Evolutionary conservation across 64 coral and sea anemone genomes (phyloP), one percentile per base, ranked within the genome.

Genomic region (Pocillopora verrucosa): DNA sequence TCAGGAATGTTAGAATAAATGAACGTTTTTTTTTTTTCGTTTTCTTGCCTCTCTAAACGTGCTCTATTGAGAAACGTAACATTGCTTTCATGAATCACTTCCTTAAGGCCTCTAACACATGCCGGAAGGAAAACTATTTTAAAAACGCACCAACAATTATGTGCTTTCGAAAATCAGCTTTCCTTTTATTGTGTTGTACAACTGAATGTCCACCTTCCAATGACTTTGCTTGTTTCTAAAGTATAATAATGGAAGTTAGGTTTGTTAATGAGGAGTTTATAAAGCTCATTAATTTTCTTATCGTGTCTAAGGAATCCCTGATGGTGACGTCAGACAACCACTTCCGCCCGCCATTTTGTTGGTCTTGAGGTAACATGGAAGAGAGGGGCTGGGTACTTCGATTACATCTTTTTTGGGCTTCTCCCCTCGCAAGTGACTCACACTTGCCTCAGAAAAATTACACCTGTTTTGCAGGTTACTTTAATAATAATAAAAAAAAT

Each of bases 261-360:
- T 14, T 26, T 36, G 24, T 51, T 12, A 67, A 67, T 12, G 34
- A 67, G 61, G 61, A 13, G 20, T 51, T 36, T 45, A 10, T 37
- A 41, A 37, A 12, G 59, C 61, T 83, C 60, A 83, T 83, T 65
- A 83, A 62, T 63, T 41, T 83, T 67, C 61, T 38, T 65, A 61
- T 83, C 80, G 80, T 30, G 80, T 83, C 20, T 36, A 36, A 59
- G 56, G 2, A 59, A 6, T 26, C 56, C 76, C n/a, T 22, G 14
- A 67, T 6, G 16, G 64, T 22, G 16, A 67, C 64, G 41, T 67
- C 64, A 9, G 16, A 5, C 22, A 20, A 67, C 16, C 5, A 65
- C 63, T 16, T 65, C 63, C 63, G 16, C 20, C 63, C 63, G 16
- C 20, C 63, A 16, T 67, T 67, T 67, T 22, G 64, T 22, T 10